These are phyloP conservation scores for Timema cristinae DNA, from an alignment of 2,888 invertebrate genomes.

Conservation along the genomic window DNA sequence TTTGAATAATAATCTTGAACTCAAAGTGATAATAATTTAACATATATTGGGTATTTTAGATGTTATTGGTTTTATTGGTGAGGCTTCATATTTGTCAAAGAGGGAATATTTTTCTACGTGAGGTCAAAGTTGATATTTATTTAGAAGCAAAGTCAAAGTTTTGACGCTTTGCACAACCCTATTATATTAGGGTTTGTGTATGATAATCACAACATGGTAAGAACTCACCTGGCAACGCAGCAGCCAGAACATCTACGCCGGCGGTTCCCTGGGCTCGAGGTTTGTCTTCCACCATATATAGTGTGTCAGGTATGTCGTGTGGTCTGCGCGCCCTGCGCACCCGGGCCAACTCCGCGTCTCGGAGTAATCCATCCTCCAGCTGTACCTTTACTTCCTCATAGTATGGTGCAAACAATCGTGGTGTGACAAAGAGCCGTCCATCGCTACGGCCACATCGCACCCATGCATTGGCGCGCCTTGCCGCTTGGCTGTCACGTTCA, in stretches of 20 bases:
- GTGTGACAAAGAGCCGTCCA: constrained; percentile 72
- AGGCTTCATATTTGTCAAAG: too few species aligned
- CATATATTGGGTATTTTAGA: too few species aligned
- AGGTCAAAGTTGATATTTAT: too few species aligned
- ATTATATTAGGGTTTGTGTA: too few species aligned
- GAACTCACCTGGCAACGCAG: constrained; percentile 50
- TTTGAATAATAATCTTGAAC: too few species aligned
- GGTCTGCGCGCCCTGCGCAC: constrained; percentile 67
- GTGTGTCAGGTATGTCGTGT: constrained; percentile 85
- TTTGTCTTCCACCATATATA: constrained; percentile 79
- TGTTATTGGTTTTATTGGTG: too few species aligned
- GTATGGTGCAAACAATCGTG: constrained; percentile 90
- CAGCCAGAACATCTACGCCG: constrained; percentile 56
- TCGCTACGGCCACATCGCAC: constrained; percentile 64
- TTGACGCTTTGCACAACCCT: too few species aligned
- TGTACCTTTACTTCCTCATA: constrained; percentile 89
- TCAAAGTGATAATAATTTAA: too few species aligned
- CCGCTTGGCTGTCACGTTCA: constrained; percentile 51
- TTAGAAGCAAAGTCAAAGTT: too few species aligned
- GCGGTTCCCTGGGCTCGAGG: constrained; percentile 50
- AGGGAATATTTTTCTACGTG: too few species aligned
- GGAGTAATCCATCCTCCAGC: constrained; percentile 77
- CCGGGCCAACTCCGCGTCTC: constrained; percentile 68
- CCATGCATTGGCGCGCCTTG: constrained; percentile 71
- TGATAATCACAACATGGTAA: constrained; percentile 51